Percentiles rank a stretch among this genome's conserved stretches.
These are phyloP conservation scores for Ooceraea biroi DNA, from an alignment of 1,140 invertebrate genomes.

Conservation along the genomic window DNA sequence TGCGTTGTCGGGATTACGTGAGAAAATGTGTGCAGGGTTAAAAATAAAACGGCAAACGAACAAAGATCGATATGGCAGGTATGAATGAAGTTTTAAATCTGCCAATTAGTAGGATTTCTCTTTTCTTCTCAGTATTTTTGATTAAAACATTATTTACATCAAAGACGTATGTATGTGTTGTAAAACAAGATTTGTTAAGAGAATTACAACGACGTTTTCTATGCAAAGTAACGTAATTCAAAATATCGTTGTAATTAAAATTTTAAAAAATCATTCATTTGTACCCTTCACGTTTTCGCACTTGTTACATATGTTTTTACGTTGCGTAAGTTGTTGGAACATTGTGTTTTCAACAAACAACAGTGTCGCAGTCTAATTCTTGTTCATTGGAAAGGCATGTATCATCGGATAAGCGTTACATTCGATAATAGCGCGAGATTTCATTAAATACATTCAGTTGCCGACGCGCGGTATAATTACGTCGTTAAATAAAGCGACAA, in stretches of 20 bases:
- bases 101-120: not conserved
- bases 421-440: conserved; percentile 37
- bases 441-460: conserved; percentile 41
- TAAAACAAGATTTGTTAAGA: too few species aligned
- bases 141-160: too few species aligned
- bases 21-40: conserved; percentile 35
- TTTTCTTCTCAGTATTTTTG: not conserved
- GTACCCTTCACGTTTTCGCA: too few species aligned
- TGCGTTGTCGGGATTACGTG: conserved; percentile 43
- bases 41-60: not conserved
- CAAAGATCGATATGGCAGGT: not conserved
- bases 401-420: not conserved
- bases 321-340: too few species aligned
- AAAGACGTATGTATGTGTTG: too few species aligned
- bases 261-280: too few species aligned
- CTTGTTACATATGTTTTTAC: too few species aligned
- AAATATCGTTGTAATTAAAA: too few species aligned
- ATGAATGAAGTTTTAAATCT: not conserved
- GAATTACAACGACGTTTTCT: too few species aligned
- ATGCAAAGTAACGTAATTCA: too few species aligned
- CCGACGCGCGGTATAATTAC: conserved; percentile 36
- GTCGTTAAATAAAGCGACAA: conserved; percentile 54
- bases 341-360: too few species aligned
- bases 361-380: not conserved
- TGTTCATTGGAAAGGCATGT: not conserved